A percentile compares a stretch with the other conserved stretches of the same genome.
Conservation (phyloP, 2,797 vertebrate genomes). For the Oryzias sinensis region DNA sequence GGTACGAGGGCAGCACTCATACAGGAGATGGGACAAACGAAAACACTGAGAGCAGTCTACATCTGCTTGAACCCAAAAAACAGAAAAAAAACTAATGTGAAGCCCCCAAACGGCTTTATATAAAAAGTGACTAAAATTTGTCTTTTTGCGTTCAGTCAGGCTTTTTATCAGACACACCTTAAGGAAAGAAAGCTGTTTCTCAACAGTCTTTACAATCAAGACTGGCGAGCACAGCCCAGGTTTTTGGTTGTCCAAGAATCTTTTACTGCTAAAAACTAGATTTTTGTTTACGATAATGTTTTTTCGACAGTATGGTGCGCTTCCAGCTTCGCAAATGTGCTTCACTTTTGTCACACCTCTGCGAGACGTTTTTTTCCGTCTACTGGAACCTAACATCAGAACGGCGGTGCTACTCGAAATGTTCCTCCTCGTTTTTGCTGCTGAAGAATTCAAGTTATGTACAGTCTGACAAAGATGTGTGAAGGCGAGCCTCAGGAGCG, state of each 20-base stretch:
- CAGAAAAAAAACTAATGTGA: constrained; percentile 8
- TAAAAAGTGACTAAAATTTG: constrained; percentile 48
- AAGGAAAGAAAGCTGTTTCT: constrained; percentile 46
- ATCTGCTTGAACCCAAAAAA: constrained; percentile 27
- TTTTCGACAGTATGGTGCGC: constrained; percentile 44
- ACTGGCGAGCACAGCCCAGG: constrained; percentile 56
- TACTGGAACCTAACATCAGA: constrained; percentile 32
- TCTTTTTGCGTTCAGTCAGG: constrained; percentile 60
- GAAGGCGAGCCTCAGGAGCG: constrained; percentile 73
- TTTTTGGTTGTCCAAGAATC: constrained; percentile 65
- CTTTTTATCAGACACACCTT: constrained; percentile 61
- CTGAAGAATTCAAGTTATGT: constrained; percentile 46
- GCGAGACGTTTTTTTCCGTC: constrained; percentile 23
- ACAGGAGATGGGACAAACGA: constrained; percentile 42
- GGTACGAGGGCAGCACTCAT: constrained; percentile 46
- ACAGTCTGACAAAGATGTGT: constrained; percentile 40
- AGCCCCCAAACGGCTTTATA: constrained; percentile 27
- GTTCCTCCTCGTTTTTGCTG: constrained; percentile 32
- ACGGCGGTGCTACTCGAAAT: constrained; percentile 36
- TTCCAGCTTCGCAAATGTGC: constrained; percentile 64
- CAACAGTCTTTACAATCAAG: constrained; percentile 74
- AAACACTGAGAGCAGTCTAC: constrained; percentile 28
- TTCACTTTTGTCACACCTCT: constrained; percentile 22
- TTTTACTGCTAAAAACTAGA: constrained; percentile 26
- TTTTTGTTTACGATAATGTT: constrained; percentile 12